These are phyloP conservation scores for Heliconius nattereri DNA, from an alignment of 1,140 invertebrate species.

Conservation along the genomic window DNA sequence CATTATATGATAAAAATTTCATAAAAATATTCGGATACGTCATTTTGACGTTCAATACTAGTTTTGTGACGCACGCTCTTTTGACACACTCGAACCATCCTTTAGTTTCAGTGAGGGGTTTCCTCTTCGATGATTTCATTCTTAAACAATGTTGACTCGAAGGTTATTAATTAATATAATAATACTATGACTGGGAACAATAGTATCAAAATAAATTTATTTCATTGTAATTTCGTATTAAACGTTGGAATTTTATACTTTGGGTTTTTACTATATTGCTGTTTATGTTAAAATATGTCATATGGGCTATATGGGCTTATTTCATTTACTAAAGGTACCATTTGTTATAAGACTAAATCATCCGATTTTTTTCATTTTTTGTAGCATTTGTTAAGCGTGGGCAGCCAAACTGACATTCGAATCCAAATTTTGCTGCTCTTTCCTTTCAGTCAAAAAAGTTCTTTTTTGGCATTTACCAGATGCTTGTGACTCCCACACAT, in stretches of 20 bases:
- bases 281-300: background rate
- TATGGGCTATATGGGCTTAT: background rate
- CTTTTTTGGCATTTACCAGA: no score
- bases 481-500: no score
- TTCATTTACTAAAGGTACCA: background rate
- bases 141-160: background rate
- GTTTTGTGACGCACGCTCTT: constrained; percentile 44
- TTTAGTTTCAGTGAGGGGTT: constrained; percentile 34
- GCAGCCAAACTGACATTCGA: background rate
- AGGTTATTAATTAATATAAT: constrained; percentile 2
- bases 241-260: background rate
- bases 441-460: no score
- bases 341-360: no score
- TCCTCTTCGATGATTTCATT: constrained; percentile 35
- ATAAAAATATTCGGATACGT: constrained; percentile 35
- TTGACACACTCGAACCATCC: constrained; percentile 27
- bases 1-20: constrained; percentile 25
- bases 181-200: background rate
- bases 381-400: background rate
- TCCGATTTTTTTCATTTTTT: background rate
- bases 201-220: background rate
- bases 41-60: constrained; percentile 45
- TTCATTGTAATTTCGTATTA: background rate
- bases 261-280: background rate
- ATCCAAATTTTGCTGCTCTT: background rate